Conservation (phyloP, 2,797 vertebrate species). For the Crenuchus spilurus region DNA sequence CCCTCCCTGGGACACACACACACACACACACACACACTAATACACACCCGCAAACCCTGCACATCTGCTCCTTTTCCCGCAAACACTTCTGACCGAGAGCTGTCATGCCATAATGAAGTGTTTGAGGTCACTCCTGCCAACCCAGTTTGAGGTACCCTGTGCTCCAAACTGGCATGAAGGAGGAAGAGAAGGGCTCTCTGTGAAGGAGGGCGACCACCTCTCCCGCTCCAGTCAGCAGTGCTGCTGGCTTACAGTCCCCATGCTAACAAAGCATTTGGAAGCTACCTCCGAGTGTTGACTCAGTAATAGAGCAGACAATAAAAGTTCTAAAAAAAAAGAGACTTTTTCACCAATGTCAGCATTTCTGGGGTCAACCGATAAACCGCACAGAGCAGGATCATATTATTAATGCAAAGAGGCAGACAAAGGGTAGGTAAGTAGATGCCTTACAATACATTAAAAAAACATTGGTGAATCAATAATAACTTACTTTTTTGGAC, state of each 20-base stretch:
- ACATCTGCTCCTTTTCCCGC: constrained; percentile 40
- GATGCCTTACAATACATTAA: too few relatives aligned
- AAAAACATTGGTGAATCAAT: too few relatives aligned
- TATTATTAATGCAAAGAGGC: background rate
- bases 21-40: constrained; percentile 3
- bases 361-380: constrained; percentile 7
- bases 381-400: background rate
- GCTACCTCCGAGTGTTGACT: constrained; percentile 31
- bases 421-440: too few relatives aligned
- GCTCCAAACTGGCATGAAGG: background rate
- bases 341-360: constrained; percentile 19
- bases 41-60: constrained; percentile 2
- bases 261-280: constrained; percentile 40
- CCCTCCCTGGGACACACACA: constrained; percentile 32
- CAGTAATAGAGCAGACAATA: constrained; percentile 29
- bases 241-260: constrained; percentile 16
- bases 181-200: background rate
- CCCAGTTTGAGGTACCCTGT: constrained; percentile 30
- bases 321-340: background rate
- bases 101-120: constrained; percentile 41
- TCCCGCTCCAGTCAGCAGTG: constrained; percentile 34
- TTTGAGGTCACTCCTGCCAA: constrained; percentile 35
- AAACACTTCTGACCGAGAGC: constrained; percentile 29
- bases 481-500: too few relatives aligned
- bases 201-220: background rate